A percentile compares a stretch with the other conserved stretches of the same genome.
These are phyloP conservation scores for Trileptium ribeirensis DNA, from an alignment of 2,888 invertebrate genomes.

Conservation along the genomic window DNA sequence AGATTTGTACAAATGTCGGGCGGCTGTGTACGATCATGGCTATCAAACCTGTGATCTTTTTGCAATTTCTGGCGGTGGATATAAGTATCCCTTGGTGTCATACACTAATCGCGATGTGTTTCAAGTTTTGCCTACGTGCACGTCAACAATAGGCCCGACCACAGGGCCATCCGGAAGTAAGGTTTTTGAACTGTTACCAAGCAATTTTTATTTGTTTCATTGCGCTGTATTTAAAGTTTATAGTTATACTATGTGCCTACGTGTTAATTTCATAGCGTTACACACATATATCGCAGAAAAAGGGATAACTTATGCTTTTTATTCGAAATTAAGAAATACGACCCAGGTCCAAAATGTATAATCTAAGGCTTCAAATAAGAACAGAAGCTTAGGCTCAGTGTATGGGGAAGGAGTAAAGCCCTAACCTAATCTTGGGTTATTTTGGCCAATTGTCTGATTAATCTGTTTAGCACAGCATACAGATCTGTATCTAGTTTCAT, in stretches of 20 bases:
- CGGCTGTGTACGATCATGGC: conserved; percentile 12
- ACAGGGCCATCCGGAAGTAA: not conserved
- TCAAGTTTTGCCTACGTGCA: not conserved
- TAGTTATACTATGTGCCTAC: no score
- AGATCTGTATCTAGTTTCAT: no score
- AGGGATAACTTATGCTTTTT: no score
- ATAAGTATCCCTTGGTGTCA: conserved; percentile 6
- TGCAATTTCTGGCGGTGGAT: conserved; percentile 15
- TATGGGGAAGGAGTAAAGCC: not conserved
- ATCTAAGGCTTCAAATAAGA: not conserved
- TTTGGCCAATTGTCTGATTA: no score
- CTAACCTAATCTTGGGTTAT: not conserved
- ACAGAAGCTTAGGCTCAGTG: not conserved
- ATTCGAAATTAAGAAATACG: no score
- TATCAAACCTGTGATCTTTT: conserved; percentile 19
- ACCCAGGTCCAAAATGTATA: no score
- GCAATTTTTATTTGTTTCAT: no score
- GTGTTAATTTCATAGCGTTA: no score
- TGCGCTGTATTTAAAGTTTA: no score
- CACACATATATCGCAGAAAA: no score
- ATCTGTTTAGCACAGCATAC: no score
- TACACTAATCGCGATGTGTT: conserved; percentile 1
- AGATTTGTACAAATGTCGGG: not conserved
- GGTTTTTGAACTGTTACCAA: not conserved
- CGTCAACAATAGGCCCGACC: not conserved